phyloP scores from a whole-genome alignment of 2,888 invertebrate genomes.

The Arge pagana region DNA sequence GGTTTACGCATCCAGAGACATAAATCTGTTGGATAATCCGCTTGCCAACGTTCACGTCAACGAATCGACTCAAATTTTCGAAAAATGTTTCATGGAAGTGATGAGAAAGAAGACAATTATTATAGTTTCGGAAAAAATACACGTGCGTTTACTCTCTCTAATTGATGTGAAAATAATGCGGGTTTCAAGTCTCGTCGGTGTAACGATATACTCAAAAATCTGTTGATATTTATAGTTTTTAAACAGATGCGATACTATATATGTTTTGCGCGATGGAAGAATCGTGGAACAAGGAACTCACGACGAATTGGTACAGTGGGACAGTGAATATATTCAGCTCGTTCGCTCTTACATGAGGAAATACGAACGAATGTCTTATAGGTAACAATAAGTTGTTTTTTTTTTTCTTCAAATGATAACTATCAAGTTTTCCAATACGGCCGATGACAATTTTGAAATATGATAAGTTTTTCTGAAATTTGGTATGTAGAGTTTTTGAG shows the following conservation, averaged over 20 bases:
- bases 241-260: constrained; percentile 62
- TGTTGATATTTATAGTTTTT: constrained; percentile 55
- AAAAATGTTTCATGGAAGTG: constrained; percentile 33
- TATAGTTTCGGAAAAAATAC: constrained; percentile 36
- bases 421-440: no score
- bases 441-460: no score
- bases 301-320: constrained; percentile 54
- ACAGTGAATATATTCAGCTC: constrained; percentile 42
- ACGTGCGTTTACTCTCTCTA: constrained; percentile 26
- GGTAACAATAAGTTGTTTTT: background rate
- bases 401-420: background rate
- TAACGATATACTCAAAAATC: background rate
- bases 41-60: constrained; percentile 30
- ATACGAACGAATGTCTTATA: constrained; percentile 25
- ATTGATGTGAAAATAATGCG: background rate
- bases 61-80: constrained; percentile 37
- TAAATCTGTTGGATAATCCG: constrained; percentile 41
- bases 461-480: no score
- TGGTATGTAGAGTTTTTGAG: no score
- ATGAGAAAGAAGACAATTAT: constrained; percentile 36
- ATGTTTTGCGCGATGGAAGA: constrained; percentile 62
- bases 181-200: background rate
- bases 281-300: constrained; percentile 63
- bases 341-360: constrained; percentile 32
- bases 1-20: constrained; percentile 54